phyloP scores from a whole-genome alignment of 2,888 invertebrate genomes.

The Athripsodes cinereus region DNA sequence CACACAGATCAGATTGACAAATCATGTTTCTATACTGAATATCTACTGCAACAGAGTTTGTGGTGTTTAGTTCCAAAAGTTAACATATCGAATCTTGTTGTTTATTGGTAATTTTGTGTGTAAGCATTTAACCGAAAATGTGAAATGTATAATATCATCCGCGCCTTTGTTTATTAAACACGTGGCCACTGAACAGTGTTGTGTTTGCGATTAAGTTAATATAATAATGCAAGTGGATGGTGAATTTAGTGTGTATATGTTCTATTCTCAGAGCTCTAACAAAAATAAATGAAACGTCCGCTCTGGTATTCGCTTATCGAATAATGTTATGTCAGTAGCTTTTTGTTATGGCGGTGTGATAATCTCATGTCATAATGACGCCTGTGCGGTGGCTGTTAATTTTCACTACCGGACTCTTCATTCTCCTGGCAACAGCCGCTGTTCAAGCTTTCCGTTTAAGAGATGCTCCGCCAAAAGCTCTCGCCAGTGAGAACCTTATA shows the following conservation, averaged over 20 bases:
- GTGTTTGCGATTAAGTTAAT: neutral
- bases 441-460: constrained; percentile 51
- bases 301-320: constrained; percentile 1
- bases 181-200: neutral
- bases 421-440: constrained; percentile 48
- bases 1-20: constrained; percentile 23
- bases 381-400: constrained; percentile 37
- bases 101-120: neutral
- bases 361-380: constrained; percentile 41
- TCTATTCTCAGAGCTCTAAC: neutral
- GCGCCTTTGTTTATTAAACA: neutral
- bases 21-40: constrained; percentile 12
- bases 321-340: constrained; percentile 3
- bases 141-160: neutral
- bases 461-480: constrained; percentile 39
- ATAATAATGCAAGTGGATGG: constrained; percentile 3
- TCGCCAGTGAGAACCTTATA: constrained; percentile 8
- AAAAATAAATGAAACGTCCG: constrained; percentile 25
- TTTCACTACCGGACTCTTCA: constrained; percentile 32
- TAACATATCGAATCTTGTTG: neutral
- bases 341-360: constrained; percentile 47
- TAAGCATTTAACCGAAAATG: neutral
- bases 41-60: no score
- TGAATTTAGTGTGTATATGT: neutral
- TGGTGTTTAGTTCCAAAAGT: neutral